Percentiles rank a stretch among this genome's conserved stretches.
phyloP scores from a whole-genome alignment of 2,797 vertebrate species.

The Mus caroli region DNA sequence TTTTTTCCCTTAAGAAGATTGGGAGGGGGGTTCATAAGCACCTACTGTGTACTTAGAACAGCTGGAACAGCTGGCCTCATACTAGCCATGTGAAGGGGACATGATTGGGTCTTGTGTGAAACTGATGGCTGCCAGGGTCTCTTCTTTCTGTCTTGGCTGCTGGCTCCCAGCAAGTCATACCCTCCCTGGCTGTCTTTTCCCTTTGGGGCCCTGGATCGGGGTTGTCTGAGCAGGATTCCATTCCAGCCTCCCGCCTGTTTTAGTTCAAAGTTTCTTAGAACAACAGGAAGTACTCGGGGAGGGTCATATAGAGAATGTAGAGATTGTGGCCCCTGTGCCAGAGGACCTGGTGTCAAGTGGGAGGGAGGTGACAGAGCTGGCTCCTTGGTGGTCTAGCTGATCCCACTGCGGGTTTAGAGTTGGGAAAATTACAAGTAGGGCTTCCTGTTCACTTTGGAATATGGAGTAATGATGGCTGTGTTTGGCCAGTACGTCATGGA shows the following conservation, averaged over 20 bases:
- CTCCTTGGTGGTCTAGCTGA: constrained; percentile 36
- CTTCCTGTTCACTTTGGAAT: constrained; percentile 28
- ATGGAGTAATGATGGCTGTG: neutral
- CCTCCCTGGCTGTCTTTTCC: neutral
- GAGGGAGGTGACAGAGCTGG: neutral
- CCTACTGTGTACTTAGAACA: neutral
- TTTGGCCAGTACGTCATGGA: neutral
- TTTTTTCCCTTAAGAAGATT: neutral
- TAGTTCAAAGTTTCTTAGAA: constrained; percentile 50
- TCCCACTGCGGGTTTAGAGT: neutral
- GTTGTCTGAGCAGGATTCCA: neutral
- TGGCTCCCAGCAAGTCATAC: neutral
- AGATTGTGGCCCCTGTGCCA: neutral
- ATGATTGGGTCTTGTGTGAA: neutral
- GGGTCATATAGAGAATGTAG: constrained; percentile 29
- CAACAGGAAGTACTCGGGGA: constrained; percentile 64
- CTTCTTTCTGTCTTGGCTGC: neutral
- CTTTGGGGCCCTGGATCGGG: neutral
- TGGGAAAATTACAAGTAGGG: constrained; percentile 3
- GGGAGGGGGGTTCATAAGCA: neutral
- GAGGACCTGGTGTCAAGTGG: neutral
- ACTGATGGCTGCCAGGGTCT: neutral
- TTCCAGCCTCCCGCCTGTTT: constrained; percentile 3
- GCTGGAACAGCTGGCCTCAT: neutral
- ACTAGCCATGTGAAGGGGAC: neutral